phyloP scores from a whole-genome alignment of 2,888 invertebrate genomes.

The Corythucha ciliata region DNA sequence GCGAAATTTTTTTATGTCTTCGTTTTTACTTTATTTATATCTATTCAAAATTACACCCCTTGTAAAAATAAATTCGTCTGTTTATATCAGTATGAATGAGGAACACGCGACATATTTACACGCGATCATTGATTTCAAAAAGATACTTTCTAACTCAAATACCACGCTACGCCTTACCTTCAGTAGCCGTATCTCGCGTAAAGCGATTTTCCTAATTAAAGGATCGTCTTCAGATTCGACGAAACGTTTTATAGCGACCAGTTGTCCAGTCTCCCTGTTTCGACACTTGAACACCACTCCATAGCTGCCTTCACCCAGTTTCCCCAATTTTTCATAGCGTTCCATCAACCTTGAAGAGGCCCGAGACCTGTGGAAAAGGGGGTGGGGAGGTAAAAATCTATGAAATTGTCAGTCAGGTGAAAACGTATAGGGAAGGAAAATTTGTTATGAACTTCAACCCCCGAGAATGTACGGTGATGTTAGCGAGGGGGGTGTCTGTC shows the following conservation, averaged over 20 bases:
- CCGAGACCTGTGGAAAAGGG: constrained; percentile 53
- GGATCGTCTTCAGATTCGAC: constrained; percentile 96
- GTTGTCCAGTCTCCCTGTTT: constrained; percentile 85
- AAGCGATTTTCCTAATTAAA: constrained; percentile 88
- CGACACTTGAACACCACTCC: constrained; percentile 94
- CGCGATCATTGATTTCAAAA: too few species aligned
- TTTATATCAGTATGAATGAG: too few species aligned
- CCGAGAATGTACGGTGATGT: too few species aligned
- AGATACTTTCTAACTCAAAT: too few species aligned
- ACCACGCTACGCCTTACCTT: constrained; percentile 55
- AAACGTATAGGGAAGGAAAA: too few species aligned
- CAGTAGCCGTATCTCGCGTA: constrained; percentile 85
- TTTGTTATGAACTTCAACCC: too few species aligned
- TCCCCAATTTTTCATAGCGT: constrained; percentile 86
- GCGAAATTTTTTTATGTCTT: too few species aligned
- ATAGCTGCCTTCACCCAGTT: constrained; percentile 92
- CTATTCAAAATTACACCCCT: too few species aligned
- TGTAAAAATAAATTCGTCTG: too few species aligned
- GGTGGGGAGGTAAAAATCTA: not conserved
- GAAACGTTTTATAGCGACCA: constrained; percentile 95
- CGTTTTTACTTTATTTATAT: too few species aligned
- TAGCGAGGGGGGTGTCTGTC: too few species aligned
- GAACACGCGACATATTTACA: too few species aligned
- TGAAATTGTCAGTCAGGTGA: not conserved
- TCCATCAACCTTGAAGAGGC: constrained; percentile 83